Percentiles rank a stretch among this genome's conserved stretches.
Evolutionary conservation across 1,140 invertebrate species (phyloP).

Genomic region (Drosophila bifasciata): DNA sequence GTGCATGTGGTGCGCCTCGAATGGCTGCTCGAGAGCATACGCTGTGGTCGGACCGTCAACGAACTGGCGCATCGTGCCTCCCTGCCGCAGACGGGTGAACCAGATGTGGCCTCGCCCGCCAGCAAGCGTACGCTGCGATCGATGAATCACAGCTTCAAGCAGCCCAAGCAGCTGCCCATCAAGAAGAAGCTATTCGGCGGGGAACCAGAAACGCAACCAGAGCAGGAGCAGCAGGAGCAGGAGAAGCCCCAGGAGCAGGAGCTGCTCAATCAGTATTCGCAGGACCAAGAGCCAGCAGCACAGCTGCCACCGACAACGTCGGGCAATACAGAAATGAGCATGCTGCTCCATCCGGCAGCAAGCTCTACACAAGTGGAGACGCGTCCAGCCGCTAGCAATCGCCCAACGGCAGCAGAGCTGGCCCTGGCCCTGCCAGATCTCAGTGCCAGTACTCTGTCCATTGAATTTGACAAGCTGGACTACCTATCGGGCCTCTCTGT

Average conservation of each 20-base stretch:
- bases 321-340: conserved; percentile 7
- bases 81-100: conserved; percentile 55
- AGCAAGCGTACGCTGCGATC: conserved; percentile 85
- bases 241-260: conserved; percentile 23
- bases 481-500: conserved; percentile 84
- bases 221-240: conserved; percentile 12
- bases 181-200: conserved; percentile 68
- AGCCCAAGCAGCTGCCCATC: conserved; percentile 56
- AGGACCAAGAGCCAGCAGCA: conserved; percentile 68
- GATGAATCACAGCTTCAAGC: conserved; percentile 83
- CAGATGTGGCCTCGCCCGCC: conserved; percentile 86
- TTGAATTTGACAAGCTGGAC: conserved; percentile 77
- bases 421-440: conserved; percentile 38
- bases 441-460: conserved; percentile 64
- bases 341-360: conserved; percentile 34
- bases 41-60: conserved; percentile 85
- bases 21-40: conserved; percentile 91
- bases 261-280: conserved; percentile 70
- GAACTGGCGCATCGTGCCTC: conserved; percentile 85
- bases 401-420: not conserved
- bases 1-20: conserved; percentile 88
- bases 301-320: conserved; percentile 43
- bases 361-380: conserved; percentile 57
- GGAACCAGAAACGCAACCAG: not conserved
- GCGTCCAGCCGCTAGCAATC: not conserved